Evolutionary conservation across 2,113 vertebrate species (phyloP), one percentile per base, ranked within the genome.

Genomic region (Indicator indicator): DNA sequence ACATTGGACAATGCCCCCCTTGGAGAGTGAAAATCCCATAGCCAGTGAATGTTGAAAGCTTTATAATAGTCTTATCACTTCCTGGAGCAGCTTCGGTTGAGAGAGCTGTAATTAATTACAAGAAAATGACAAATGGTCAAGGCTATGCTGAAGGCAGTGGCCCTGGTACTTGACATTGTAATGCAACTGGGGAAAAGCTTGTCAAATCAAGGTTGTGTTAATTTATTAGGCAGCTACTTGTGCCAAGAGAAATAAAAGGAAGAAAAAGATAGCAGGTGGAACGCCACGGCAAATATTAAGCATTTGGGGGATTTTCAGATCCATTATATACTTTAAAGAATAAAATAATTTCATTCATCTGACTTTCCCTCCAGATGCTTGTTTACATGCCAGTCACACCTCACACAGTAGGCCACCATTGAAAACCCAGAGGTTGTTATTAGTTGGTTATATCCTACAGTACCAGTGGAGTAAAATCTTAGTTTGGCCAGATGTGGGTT

Each of bases 91-190:
- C 82, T 76, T 89, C 52, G 67, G 28, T 64, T 85, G 88, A 88
- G 88, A 85, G 92, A 80, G 67, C 95, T 86, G 69, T 96, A 92
- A 95, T 96, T 96, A 97, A 97, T 97, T 97, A 94, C 16, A n/a
- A 58, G 79, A 16, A 88, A 83, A 89, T 96, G 96, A 97, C 90
- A 93, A 95, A 95, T 76, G 93, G 94, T 94, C 90, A 91, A 90
- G 92, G 54, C 77, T 84, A 9, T 86, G 88, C 95, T 90, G 80
- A 68, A 64, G 83, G 83, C 94, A 82, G 23, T 71, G 84, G 83
- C 85, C 74, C 87, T 90, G 70, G 28, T 89, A 81, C 73, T 79
- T 97, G 96, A 90, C 90, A 89, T 69, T 67, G 91, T 82, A 63
- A 89, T 59, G 60, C 65, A 83, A 55, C 56, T 50, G 71, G 95